phyloP scores from a whole-genome alignment of 53 echinoderm and acorn worm species.

The Actinopyga echinites region DNA sequence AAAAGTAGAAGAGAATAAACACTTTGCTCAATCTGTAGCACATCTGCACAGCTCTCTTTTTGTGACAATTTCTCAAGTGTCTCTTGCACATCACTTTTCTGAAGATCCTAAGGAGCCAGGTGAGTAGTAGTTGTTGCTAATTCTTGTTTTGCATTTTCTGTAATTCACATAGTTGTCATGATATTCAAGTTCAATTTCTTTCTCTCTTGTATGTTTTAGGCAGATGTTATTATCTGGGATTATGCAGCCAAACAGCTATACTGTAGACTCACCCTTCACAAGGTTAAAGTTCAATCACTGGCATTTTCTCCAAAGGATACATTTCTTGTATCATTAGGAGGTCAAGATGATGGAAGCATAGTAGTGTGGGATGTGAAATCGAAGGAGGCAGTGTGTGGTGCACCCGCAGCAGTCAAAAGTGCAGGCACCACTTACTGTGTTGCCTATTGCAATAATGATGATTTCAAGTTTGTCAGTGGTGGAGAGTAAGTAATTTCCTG shows the following conservation, averaged over 20 bases:
- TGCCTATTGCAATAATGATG: conserved; percentile 78
- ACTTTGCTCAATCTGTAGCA: too few relatives aligned
- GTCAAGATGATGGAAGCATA: conserved; percentile 90
- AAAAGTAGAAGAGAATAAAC: too few relatives aligned
- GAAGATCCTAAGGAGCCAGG: too few relatives aligned
- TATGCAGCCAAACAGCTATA: conserved; percentile 64
- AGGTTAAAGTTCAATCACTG: conserved; percentile 97
- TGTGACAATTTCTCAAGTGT: too few relatives aligned
- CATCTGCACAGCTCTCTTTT: too few relatives aligned
- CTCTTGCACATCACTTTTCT: too few relatives aligned
- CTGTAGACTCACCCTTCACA: conserved; percentile 77
- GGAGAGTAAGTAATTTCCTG: conserved; percentile 78
- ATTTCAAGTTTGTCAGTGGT: conserved; percentile 86
- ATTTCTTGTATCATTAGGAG: conserved; percentile 76
- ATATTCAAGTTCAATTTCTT: neutral
- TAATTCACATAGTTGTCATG: neutral
- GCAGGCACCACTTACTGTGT: conserved; percentile 92
- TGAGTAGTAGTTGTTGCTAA: too few relatives aligned
- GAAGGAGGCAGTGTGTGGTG: conserved; percentile 78
- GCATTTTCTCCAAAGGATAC: conserved; percentile 90
- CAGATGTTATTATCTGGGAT: conserved; percentile 92
- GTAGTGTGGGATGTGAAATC: conserved; percentile 83
- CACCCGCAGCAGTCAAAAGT: conserved; percentile 85
- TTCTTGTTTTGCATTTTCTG: too few relatives aligned
- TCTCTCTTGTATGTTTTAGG: conserved; percentile 51